Evolutionary conservation across 2,888 invertebrate species (phyloP).

Genomic region (Aphidoletes aphidimyza): DNA sequence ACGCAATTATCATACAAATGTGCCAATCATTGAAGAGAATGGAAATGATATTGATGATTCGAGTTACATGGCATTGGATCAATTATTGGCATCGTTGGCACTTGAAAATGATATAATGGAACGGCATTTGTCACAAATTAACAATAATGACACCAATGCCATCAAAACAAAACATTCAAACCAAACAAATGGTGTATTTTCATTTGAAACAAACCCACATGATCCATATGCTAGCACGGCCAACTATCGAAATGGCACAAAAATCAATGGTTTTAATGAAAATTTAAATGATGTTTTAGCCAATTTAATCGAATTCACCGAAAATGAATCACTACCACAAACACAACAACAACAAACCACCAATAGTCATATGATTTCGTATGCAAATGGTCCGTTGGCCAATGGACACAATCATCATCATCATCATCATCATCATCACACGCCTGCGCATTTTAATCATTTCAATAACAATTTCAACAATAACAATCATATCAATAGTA

Average conservation of each 20-base stretch:
- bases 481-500: constrained; percentile 58
- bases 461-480: constrained; percentile 58
- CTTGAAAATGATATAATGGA: constrained; percentile 59
- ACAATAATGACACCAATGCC: constrained; percentile 47
- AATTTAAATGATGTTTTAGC: constrained; percentile 59
- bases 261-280: neutral
- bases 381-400: constrained; percentile 35
- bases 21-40: constrained; percentile 1
- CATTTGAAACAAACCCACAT: neutral
- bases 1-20: neutral
- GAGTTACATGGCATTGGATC: constrained; percentile 58
- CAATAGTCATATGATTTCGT: neutral
- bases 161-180: neutral
- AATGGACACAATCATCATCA: constrained; percentile 16
- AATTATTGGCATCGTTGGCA: constrained; percentile 59
- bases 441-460: constrained; percentile 44
- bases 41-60: constrained; percentile 10
- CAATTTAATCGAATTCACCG: constrained; percentile 59
- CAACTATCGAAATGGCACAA: neutral
- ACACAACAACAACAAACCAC: constrained; percentile 56
- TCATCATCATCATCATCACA: neutral
- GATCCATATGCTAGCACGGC: neutral
- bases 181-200: constrained; percentile 36
- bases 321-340: constrained; percentile 57
- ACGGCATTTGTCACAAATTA: constrained; percentile 57